Evolutionary conservation across 2,888 invertebrate genomes (phyloP), one percentile per base, ranked within the genome.

Genomic region (Chouioia cunea): DNA sequence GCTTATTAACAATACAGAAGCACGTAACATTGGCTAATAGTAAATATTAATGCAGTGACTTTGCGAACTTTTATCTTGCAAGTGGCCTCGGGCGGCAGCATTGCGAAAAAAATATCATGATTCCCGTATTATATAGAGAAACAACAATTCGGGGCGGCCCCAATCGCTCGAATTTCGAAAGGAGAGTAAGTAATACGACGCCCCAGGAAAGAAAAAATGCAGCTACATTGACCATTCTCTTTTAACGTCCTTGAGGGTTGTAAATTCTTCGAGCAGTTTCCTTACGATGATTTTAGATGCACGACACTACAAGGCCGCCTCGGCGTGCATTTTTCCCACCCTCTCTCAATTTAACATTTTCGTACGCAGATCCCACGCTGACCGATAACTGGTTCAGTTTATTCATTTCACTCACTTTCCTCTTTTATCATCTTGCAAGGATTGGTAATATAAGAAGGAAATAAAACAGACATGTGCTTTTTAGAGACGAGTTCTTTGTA

Each of bases 181-280:
- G 57, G 64, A 58, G 69, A 70, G 53, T 64, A 52, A 70, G 53
- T 64, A 52, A 70, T 58, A 53, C 53, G 69, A 64, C 64, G 69
- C 69, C 58, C 52, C 52, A 43, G 64, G 64, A 70, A 64, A 70
- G 36, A 36, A 36, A 36, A 36, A 36, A n/a, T 4, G 52, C 43
- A 15, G 58, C 14, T 23, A 6, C 47, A 66, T 53, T 47, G 53
- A 16, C 47, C 46, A 10, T 43, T 52, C 50, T 44, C 43, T 20
- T 16, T 56, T 22, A 8, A 16, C 59, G 46, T 44, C 44, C 53
- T 46, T 43, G 16, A 12, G 36, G 36, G 36, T 36, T 36, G 36
- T 36, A 36, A 12, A 6, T 36, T 36, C 36, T 36, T 53, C 53
- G n/a, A 36, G 36, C 36, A 36, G 36, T 12, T 36, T 36, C 4